These are phyloP conservation scores for Trimorus sp. DNA, from an alignment of 2,888 invertebrate species.

Conservation along the genomic window DNA sequence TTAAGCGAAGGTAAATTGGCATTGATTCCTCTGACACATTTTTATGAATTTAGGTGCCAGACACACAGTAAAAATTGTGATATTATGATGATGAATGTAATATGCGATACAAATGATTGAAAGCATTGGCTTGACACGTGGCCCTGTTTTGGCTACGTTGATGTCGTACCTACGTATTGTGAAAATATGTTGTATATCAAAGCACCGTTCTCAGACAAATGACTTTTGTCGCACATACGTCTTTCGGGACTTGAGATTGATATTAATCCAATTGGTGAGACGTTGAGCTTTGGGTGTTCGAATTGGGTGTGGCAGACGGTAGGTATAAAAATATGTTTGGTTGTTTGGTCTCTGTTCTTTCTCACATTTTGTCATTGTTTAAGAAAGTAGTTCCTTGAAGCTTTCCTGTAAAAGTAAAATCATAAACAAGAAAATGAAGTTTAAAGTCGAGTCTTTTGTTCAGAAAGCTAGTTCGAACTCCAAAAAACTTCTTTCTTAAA, in stretches of 20 bases:
- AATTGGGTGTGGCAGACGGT: slow-evolving; percentile 75
- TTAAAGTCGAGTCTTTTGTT: neutral
- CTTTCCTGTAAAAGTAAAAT: neutral
- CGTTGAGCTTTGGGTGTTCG: slow-evolving; percentile 68
- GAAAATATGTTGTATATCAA: slow-evolving; percentile 78
- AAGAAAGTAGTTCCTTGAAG: slow-evolving; percentile 35
- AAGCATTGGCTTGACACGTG: slow-evolving; percentile 78
- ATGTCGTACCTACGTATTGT: slow-evolving; percentile 80
- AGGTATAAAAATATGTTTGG: slow-evolving; percentile 79
- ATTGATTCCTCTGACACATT: slow-evolving; percentile 80
- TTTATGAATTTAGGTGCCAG: slow-evolving; percentile 82
- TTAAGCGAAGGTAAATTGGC: slow-evolving; percentile 73
- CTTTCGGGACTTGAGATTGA: slow-evolving; percentile 81
- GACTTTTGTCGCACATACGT: slow-evolving; percentile 75
- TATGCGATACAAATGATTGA: slow-evolving; percentile 79
- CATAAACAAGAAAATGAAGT: neutral
- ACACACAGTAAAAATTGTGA: slow-evolving; percentile 79
- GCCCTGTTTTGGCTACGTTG: slow-evolving; percentile 78
- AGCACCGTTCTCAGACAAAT: slow-evolving; percentile 79
- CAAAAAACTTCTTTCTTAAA: slow-evolving; percentile 42
- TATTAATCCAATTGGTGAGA: slow-evolving; percentile 78
- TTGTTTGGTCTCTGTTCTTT: slow-evolving; percentile 79
- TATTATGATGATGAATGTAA: slow-evolving; percentile 80
- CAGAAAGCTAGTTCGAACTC: no score
- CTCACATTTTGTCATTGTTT: neutral